A percentile compares a stretch with the other conserved stretches of the same genome.
Evolutionary conservation across 1,140 invertebrate genomes (phyloP).

Genomic region (Dolichoris vasculosae): DNA sequence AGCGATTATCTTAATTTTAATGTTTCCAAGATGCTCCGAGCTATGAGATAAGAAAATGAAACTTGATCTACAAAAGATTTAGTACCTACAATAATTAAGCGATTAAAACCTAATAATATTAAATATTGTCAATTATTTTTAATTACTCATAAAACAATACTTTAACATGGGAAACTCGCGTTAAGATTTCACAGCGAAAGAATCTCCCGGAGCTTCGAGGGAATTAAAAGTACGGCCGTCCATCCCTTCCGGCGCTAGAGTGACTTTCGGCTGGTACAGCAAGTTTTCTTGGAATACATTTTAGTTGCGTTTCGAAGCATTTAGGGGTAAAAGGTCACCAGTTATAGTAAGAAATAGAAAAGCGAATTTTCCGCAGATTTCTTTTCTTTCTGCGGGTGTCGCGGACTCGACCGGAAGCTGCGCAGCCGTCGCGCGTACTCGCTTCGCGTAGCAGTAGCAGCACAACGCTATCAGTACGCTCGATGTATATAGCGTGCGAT

Average conservation of each 20-base stretch:
- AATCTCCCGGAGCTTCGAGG: background rate
- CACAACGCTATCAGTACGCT: background rate
- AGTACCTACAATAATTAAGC: too few species aligned
- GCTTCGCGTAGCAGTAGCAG: background rate
- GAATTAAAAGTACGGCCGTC: background rate
- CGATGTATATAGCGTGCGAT: background rate
- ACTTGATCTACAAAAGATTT: background rate
- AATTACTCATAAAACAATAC: too few species aligned
- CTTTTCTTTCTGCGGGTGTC: conserved; percentile 9
- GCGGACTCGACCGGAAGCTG: conserved; percentile 25
- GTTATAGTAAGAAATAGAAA: background rate
- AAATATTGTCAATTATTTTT: too few species aligned
- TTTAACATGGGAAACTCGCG: too few species aligned
- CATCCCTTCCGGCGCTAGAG: background rate
- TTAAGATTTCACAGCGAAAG: background rate
- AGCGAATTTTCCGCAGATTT: background rate
- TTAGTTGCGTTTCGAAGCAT: background rate
- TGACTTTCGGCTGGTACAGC: background rate
- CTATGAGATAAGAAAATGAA: too few species aligned
- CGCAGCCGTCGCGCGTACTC: background rate
- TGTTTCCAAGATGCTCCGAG: too few species aligned
- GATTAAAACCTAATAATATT: too few species aligned
- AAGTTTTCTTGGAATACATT: background rate
- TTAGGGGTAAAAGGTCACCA: too few species aligned
- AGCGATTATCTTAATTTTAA: too few species aligned